Evolutionary conservation across 1,140 invertebrate species (phyloP).

Genomic region (Sitophilus oryzae): DNA sequence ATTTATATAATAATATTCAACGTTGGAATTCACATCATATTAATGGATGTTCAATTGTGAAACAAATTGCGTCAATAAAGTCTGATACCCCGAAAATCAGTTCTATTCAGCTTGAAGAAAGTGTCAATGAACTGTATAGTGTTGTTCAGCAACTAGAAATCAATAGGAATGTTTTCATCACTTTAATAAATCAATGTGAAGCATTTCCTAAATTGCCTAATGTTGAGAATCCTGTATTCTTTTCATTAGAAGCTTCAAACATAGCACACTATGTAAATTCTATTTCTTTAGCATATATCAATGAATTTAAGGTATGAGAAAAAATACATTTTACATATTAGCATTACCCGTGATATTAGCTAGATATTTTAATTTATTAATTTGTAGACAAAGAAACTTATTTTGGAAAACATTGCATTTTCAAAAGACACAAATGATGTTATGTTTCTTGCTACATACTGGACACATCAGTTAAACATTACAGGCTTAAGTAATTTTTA

Average conservation of each 20-base stretch:
- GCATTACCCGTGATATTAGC: neutral
- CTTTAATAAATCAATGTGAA: slow-evolving; percentile 28
- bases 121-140: slow-evolving; percentile 28
- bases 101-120: slow-evolving; percentile 30
- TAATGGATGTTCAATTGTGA: slow-evolving; percentile 35
- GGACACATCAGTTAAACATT: slow-evolving; percentile 37
- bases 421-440: slow-evolving; percentile 35
- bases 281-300: slow-evolving; percentile 33
- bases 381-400: slow-evolving; percentile 37
- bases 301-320: slow-evolving; percentile 35
- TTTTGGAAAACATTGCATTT: slow-evolving; percentile 40
- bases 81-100: slow-evolving; percentile 25
- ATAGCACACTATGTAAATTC: slow-evolving; percentile 22
- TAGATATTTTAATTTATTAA: neutral
- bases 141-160: slow-evolving; percentile 26
- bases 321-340: neutral
- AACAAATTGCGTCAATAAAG: slow-evolving; percentile 36
- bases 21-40: slow-evolving; percentile 41
- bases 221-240: slow-evolving; percentile 34
- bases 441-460: slow-evolving; percentile 37
- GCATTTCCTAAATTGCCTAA: slow-evolving; percentile 35
- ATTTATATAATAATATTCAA: slow-evolving; percentile 42
- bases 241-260: slow-evolving; percentile 25
- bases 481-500: slow-evolving; percentile 28
- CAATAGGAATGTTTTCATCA: slow-evolving; percentile 21